Evolutionary conservation across 2,888 invertebrate species (phyloP), one percentile per base, ranked within the genome.

Genomic region (Dyspetes luteomarginatus): DNA sequence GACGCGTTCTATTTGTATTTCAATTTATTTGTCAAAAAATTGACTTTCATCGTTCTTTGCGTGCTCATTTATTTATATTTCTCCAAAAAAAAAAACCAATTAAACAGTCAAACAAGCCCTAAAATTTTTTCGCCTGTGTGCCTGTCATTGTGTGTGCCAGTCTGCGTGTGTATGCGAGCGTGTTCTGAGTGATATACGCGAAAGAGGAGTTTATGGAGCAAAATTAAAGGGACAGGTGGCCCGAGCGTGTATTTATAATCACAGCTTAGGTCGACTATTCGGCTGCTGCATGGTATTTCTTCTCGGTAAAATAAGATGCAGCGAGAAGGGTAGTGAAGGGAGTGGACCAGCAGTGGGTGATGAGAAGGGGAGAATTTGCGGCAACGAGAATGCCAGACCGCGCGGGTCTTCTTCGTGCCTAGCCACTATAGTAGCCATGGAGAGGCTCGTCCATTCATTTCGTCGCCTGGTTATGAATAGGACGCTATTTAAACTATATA

Each of bases 401-500:
- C 64, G 36, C 50, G 73, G 43, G 65, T 78, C 52, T 65, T 26
- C 41, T n/a, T 26, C 74, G 65, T 71, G 73, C 79, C 83, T 83
- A 83, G 82, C 72, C 43, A 82, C 81, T 84, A 85, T 83, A 83
- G 68, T 36, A 83, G 50, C 43, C 15, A 41, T 41, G 26, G 69
- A 28, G 43, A n/a, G 19, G 15, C 36, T 62, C 69, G 83, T 88
- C 87, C 89, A 89, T 88, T 88, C 88, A 88, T 87, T 88, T 86
- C 84, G 86, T 77, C 82, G 77, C 84, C 85, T 75, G 69, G 83
- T 88, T 90, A 90, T 90, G 90, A 89, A 89, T 90, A 89, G 90
- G 86, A 15, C 83, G 88, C 88, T 89, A 90, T 90, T 90, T 87
- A 87, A 87, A 88, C 86, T 86, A 88, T 9, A 36, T 3, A 36